A percentile compares a stretch with the other conserved stretches of the same genome.
Conservation (phyloP, 2,888 invertebrate genomes). For the Hartigia nigra region DNA sequence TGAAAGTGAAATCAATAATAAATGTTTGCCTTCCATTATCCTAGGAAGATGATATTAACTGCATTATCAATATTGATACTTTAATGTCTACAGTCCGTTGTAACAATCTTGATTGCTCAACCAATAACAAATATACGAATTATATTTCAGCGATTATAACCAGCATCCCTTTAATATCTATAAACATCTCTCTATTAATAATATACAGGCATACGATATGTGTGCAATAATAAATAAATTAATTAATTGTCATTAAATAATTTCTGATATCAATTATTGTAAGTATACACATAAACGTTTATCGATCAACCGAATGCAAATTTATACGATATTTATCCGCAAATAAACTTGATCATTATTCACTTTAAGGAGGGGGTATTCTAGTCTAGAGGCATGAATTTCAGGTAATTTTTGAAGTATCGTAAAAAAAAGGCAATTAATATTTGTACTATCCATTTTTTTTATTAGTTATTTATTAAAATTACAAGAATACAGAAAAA, state of each 20-base stretch:
- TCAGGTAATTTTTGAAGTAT: too few species aligned
- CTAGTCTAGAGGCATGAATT: too few species aligned
- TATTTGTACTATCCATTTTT: too few species aligned
- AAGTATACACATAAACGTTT: too few species aligned
- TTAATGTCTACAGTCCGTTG: not conserved
- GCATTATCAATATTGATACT: not conserved
- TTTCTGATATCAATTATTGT: too few species aligned
- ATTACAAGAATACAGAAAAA: too few species aligned
- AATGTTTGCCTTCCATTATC: slow-evolving; percentile 1
- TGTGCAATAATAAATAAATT: not conserved
- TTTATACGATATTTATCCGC: not conserved
- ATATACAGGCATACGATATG: not conserved
- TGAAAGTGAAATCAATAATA: not conserved
- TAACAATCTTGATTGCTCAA: not conserved
- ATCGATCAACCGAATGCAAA: not conserved
- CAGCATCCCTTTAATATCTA: not conserved
- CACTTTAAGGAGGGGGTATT: too few species aligned
- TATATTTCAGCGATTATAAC: not conserved
- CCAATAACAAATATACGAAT: not conserved
- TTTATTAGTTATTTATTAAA: too few species aligned
- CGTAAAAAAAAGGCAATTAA: too few species aligned
- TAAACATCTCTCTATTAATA: too few species aligned
- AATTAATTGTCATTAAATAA: not conserved
- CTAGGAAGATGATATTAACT: not conserved
- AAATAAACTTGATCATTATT: not conserved